These are phyloP conservation scores for Saccostrea glomerata DNA, from an alignment of 1,140 invertebrate genomes.

Conservation along the genomic window DNA sequence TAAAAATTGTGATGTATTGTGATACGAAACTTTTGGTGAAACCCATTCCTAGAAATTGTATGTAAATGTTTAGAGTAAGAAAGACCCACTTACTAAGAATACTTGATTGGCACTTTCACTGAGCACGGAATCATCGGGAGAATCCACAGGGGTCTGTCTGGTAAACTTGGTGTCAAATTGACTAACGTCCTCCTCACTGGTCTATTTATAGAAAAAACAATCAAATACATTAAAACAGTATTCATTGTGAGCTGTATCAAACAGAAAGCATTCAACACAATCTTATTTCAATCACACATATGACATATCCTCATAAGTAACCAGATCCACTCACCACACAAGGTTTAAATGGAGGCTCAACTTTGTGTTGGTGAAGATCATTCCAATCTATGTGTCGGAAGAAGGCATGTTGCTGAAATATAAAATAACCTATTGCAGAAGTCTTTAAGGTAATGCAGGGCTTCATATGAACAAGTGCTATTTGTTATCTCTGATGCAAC, in stretches of 20 bases:
- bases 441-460: too few species aligned
- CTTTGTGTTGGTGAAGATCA: constrained; percentile 88
- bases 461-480: too few species aligned
- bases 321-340: constrained; percentile 84
- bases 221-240: too few species aligned
- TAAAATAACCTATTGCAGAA: not conserved
- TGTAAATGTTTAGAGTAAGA: not conserved
- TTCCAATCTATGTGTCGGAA: constrained; percentile 93
- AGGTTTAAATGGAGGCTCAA: constrained; percentile 96
- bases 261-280: too few species aligned
- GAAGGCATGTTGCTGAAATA: constrained; percentile 75
- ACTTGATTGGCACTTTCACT: constrained; percentile 98
- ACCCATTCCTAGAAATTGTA: too few species aligned
- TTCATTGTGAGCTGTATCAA: too few species aligned
- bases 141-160: constrained; percentile 97
- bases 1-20: too few species aligned
- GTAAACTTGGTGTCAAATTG: constrained; percentile 99
- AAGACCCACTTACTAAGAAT: constrained; percentile 87
- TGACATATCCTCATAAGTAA: not conserved
- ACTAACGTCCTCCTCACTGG: constrained; percentile 97
- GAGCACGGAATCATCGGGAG: constrained; percentile 96
- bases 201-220: constrained; percentile 81
- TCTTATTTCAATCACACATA: too few species aligned
- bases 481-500: too few species aligned
- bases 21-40: too few species aligned